These are phyloP conservation scores for Cryptocephalus moraei DNA, from an alignment of 2,888 invertebrate species.

Conservation along the genomic window DNA sequence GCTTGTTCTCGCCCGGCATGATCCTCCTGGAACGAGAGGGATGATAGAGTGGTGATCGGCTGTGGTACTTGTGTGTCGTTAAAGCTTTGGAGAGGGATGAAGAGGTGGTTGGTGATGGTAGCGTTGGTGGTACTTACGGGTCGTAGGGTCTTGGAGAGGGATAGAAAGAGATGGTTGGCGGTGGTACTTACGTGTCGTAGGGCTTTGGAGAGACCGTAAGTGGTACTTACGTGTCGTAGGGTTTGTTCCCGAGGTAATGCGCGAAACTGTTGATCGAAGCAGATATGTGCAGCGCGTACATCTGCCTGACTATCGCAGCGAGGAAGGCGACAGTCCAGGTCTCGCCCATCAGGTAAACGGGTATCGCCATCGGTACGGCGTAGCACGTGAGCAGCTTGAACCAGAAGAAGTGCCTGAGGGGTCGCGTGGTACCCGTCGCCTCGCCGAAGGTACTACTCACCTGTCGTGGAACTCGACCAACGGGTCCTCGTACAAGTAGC, in stretches of 20 bases:
- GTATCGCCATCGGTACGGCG: background rate
- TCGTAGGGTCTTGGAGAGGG: too few relatives aligned
- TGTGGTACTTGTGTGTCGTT: too few relatives aligned
- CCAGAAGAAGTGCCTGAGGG: background rate
- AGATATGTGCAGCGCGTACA: background rate
- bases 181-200: too few relatives aligned
- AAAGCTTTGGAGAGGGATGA: too few relatives aligned
- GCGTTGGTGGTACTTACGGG: too few relatives aligned
- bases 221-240: background rate
- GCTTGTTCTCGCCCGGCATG: background rate
- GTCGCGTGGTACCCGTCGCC: background rate
- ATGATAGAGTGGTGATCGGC: too few relatives aligned
- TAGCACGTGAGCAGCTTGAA: background rate
- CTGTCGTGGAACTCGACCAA: slow-evolving; percentile 68
- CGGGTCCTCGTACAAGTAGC: slow-evolving; percentile 67
- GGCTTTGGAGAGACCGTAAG: too few relatives aligned
- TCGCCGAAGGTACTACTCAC: slow-evolving; percentile 32
- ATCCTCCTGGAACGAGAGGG: background rate
- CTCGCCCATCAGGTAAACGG: background rate
- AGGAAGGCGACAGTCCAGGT: background rate
- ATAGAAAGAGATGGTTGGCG: too few relatives aligned
- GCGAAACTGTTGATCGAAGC: background rate
- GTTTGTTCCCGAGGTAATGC: background rate
- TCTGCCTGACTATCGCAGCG: background rate
- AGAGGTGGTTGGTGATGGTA: too few relatives aligned